phyloP scores from a whole-genome alignment of 2,797 vertebrate species.

The Sus cebifrons region DNA sequence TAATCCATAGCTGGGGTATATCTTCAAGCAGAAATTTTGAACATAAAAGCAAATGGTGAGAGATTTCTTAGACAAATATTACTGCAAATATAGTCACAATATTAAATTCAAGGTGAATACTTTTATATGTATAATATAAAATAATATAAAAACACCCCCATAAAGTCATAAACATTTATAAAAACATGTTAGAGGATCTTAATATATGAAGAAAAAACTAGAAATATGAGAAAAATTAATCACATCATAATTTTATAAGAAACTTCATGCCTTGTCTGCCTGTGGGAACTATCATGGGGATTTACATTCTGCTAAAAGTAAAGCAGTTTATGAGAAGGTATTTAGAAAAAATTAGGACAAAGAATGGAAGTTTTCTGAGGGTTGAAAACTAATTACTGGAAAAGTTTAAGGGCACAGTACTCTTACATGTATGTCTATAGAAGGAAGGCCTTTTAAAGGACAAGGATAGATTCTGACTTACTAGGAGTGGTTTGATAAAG shows the following conservation, averaged over 20 bases:
- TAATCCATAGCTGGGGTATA: neutral
- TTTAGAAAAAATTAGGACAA: neutral
- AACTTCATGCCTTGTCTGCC: neutral
- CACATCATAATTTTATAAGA: neutral
- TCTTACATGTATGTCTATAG: neutral
- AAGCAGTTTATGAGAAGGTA: neutral
- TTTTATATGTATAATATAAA: neutral
- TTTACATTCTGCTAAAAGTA: neutral
- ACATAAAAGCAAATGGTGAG: neutral
- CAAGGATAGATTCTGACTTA: neutral
- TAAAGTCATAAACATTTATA: neutral
- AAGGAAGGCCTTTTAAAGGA: neutral
- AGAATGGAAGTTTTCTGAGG: neutral
- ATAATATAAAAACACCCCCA: neutral
- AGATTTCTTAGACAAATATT: slow-evolving; percentile 1
- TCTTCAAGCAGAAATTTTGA: neutral
- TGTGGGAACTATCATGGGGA: neutral
- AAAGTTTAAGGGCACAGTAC: neutral
- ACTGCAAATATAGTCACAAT: neutral
- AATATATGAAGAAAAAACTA: neutral
- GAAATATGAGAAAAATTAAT: neutral
- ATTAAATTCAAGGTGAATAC: neutral
- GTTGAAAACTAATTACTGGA: slow-evolving; percentile 20
- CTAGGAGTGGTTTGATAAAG: neutral
- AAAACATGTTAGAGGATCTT: neutral